Evolutionary conservation across 2,113 vertebrate genomes (phyloP), one percentile per base, ranked within the genome.

Genomic region (Pachypanchax playfairii): DNA sequence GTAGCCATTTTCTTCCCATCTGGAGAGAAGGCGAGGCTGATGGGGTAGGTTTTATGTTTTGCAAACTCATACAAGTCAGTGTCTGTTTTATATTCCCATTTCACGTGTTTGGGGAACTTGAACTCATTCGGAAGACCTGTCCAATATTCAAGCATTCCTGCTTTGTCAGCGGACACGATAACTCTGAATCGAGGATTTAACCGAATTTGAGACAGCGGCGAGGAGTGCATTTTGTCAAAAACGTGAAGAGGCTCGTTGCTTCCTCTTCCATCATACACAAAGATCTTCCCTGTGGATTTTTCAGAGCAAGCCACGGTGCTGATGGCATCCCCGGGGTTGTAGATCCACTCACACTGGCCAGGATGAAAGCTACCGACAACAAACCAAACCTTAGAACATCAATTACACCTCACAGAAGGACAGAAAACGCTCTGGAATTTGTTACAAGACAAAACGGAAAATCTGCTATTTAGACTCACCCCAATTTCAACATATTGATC

Each of bases 401-500:
- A 2, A 41, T 18, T 9, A 9, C 39, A 41, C 2, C 2, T 2
- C n/a, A 18, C 3, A 3, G 14, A 21, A 33, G 1, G 14, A 9
- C 5, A 24, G 14, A 18, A 1, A 11, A 20, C 11, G 21, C 28
- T 31, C 1, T 18, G 7, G n/a, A 21, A 15, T 25, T 14, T 54
- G 2, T 26, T n/a, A 13, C 17, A 4, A 18, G 22, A 25, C 26
- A n/a, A 1, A 18, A 41, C n/a, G n/a, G n/a, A n/a, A 3, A 36
- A 2, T 20, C 15, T 39, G 36, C 15, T 36, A 73, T 50, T 46
- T 10, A 18, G 52, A 91, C 92, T 92, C 88, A 98, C 97, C 94
- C 96, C 80, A 98, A 88, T 77, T 96, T 99, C 67, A 98, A 90
- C 97, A 99, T 98, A 76, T 99, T 99, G 89, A 99, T 99, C 97